Evolutionary conservation across 2,888 invertebrate genomes (phyloP).

Genomic region (Teleogryllus oceanicus): DNA sequence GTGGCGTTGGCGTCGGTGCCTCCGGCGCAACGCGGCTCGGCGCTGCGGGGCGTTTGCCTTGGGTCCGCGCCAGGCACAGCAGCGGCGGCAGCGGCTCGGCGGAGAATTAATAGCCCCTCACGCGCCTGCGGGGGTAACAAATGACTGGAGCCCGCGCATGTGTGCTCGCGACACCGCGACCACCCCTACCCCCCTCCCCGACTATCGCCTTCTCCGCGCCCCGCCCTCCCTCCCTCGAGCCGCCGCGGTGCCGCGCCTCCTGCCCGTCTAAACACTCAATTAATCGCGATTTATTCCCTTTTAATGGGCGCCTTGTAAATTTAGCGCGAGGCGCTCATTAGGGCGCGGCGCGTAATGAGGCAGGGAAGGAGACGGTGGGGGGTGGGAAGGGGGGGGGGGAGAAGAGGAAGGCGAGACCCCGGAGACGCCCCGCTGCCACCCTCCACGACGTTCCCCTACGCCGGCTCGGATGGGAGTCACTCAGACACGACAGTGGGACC

Average conservation of each 20-base stretch:
- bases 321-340: slow-evolving; percentile 3
- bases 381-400: background rate
- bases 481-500: too few relatives aligned
- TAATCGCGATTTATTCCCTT: slow-evolving; percentile 18
- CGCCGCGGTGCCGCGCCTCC: background rate
- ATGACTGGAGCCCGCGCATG: background rate
- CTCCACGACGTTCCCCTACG: too few relatives aligned
- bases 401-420: background rate
- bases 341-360: background rate
- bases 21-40: too few relatives aligned
- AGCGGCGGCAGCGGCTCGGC: background rate
- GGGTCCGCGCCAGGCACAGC: too few relatives aligned
- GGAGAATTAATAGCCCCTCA: background rate
- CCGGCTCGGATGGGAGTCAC: too few relatives aligned
- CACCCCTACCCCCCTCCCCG: background rate
- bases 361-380: background rate
- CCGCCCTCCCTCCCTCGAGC: background rate
- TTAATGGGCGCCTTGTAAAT: background rate
- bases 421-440: too few relatives aligned
- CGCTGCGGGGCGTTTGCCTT: too few relatives aligned
- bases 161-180: background rate
- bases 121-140: background rate
- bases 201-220: background rate
- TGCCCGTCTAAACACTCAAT: slow-evolving; percentile 9
- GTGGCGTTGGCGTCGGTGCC: slow-evolving; percentile 36